phyloP scores from a whole-genome alignment of 2,888 invertebrate species.

The Pyralis farinalis region DNA sequence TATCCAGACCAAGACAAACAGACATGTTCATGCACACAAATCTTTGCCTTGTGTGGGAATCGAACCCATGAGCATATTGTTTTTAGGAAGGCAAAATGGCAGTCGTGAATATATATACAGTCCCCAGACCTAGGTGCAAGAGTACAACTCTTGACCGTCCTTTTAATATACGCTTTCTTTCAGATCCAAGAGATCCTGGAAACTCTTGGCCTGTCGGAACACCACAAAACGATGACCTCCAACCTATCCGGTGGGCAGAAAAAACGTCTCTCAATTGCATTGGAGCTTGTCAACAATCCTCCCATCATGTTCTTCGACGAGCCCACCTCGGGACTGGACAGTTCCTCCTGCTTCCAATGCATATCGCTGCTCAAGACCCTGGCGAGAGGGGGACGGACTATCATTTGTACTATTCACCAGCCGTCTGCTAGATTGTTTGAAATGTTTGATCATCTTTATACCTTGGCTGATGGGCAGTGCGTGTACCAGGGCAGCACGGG shows the following conservation, averaged over 20 bases:
- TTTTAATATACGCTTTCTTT: constrained; percentile 23
- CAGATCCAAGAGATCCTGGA: constrained; percentile 96
- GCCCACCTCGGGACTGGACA: constrained; percentile 97
- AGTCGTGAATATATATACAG: no score
- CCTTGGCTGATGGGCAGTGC: constrained; percentile 96
- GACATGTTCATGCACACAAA: no score
- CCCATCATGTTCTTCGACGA: constrained; percentile 99
- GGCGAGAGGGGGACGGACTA: constrained; percentile 94
- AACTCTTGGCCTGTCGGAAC: constrained; percentile 92
- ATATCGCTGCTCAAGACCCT: constrained; percentile 93
- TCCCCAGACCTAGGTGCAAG: no score
- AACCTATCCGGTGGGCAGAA: constrained; percentile 97
- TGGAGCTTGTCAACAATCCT: constrained; percentile 97
- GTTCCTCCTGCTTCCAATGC: constrained; percentile 97
- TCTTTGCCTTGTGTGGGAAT: no score
- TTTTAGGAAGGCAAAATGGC: no score
- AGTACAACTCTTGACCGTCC: no score
- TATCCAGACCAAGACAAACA: no score
- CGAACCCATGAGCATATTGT: no score
- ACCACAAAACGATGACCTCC: constrained; percentile 93
- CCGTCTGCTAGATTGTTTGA: constrained; percentile 98
- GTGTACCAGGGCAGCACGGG: constrained; percentile 95
- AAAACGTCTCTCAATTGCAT: constrained; percentile 95
- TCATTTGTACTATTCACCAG: constrained; percentile 97
- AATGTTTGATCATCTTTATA: constrained; percentile 97